Percentiles rank a stretch among this genome's conserved stretches.
These are phyloP conservation scores for Rhombomys opimus DNA, from an alignment of 2,113 vertebrate species.

Conservation along the genomic window DNA sequence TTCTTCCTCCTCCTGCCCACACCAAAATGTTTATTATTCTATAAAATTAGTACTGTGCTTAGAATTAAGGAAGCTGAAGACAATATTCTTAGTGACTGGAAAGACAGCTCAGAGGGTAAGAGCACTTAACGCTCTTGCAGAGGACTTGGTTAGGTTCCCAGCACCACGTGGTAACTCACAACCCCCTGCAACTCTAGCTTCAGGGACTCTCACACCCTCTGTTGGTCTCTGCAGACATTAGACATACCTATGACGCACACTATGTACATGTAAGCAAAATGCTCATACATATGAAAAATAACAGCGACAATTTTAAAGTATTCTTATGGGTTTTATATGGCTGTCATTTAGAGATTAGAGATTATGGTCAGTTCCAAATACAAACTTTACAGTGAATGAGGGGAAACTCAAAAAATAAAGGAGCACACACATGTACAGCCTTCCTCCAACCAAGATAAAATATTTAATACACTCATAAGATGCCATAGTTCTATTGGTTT, in stretches of 20 bases:
- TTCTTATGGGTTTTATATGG: slow-evolving; percentile 11
- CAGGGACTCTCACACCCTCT: neutral
- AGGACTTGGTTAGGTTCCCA: neutral
- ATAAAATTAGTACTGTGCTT: slow-evolving; percentile 1
- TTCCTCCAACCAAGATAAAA: slow-evolving; percentile 28
- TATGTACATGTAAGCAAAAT: neutral
- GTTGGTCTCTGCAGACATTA: neutral
- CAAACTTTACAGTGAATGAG: neutral
- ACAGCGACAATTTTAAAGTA: neutral
- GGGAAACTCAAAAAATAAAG: neutral
- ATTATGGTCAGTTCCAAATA: neutral
- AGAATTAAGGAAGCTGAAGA: slow-evolving; percentile 3
- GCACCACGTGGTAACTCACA: neutral
- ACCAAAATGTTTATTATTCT: slow-evolving; percentile 4
- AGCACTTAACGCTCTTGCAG: neutral
- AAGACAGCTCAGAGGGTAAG: neutral
- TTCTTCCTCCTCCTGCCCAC: neutral
- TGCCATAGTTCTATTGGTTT: neutral
- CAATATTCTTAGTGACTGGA: neutral
- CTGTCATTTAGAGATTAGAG: slow-evolving; percentile 16
- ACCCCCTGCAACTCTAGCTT: neutral
- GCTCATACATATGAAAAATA: neutral
- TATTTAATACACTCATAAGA: neutral
- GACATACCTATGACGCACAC: neutral
- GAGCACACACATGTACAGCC: neutral